Base-by-base conservation (phyloP, 2,113 vertebrate genomes). In the Pachypanchax playfairii region DNA sequence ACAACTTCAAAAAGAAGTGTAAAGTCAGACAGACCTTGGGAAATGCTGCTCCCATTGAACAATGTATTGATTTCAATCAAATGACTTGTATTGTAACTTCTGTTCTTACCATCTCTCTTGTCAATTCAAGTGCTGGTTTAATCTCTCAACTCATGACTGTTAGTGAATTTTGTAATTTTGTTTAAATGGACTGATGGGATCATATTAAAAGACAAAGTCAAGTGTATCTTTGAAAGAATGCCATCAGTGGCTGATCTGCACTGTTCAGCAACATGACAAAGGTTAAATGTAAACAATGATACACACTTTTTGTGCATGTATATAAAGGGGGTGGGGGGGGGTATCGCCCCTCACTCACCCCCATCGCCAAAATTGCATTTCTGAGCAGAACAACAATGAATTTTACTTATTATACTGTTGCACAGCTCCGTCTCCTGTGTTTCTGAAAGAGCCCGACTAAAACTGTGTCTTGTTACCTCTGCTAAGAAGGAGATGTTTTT, bases 51-150 rank as follows among this genome's bases (percentile, higher is more conserved):
- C 14, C 39, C 38, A 58, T 70, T 79, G 25, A 83, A 75, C 53
- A 39, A 41, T 4, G 7, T 79, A 86, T 86, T 80, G 84, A 87
- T 85, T 84, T 77, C 22, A 82, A 67, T 73, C 63, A 85, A 50
- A 54, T 50, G 29, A 64, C 31, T 33, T 48, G 42, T 36, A 65
- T 53, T 36, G 33, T 55, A 57, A 58, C 44, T 29, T 42, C n/a
- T 48, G 46, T n/a, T 26, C n/a, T 25, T 55, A 44, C 52, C 52
- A 31, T 52, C 21, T 31, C 22, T 62, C 26, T 47, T 5, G 46
- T 67, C 25, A 3, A 62, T 59, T 54, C 41, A 39, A 20, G 25
- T 21, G 28, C 41, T 7, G 21, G 21, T 49, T 81, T 72, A 42
- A 59, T 62, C 38, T 42, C 29, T 70, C 54, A 36, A 46, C 22